Evolutionary conservation across 2,888 invertebrate genomes (phyloP), one percentile per base, ranked within the genome.

Genomic region (Athalia cordata): DNA sequence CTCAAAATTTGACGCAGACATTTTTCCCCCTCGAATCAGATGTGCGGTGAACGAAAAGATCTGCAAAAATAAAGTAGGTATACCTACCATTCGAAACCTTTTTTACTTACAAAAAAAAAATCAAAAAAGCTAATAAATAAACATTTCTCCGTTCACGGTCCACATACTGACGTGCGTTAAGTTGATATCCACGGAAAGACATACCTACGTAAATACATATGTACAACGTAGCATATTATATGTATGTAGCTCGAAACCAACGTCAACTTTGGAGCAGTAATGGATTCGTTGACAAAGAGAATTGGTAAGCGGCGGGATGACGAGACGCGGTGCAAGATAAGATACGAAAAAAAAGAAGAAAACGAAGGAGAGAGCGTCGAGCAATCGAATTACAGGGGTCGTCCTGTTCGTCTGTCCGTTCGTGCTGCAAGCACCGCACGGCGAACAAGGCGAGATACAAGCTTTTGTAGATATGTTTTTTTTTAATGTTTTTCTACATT

Each of bases 371-470:
- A 47, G 52, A 59, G 9, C 72, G 72, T 59, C 72, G 11, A 72
- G 72, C 72, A 72, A 72, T 72, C 47, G 72, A 59, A 72, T 72
- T 72, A 72, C 57, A 72, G 59, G 57, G 72, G 72, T 72, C 47
- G 8, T 11, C 9, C 6, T 29, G 52, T 50, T 68, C 52, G 68
- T 68, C 50, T 29, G 29, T 55, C 50, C 9, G 55, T 59, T 59
- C 5, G 59, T 72, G 7, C 59, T 47, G 47, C 72, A 59, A 59
- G 72, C 59, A 45, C 59, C 57, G 45, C 70, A 11, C 55, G 57
- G 43, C 70, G 55, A 59, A 70, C 57, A 70, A 59, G 57, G 57
- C 55, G 57, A 70, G 57, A 45, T 29, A 29, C 45, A 45, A 5
- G 55, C 13, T 70, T 55, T 70, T 57, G 70, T 59, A 8, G 8